Evolutionary conservation across 2,113 vertebrate genomes (phyloP).

Genomic region (Macquaria australasica): DNA sequence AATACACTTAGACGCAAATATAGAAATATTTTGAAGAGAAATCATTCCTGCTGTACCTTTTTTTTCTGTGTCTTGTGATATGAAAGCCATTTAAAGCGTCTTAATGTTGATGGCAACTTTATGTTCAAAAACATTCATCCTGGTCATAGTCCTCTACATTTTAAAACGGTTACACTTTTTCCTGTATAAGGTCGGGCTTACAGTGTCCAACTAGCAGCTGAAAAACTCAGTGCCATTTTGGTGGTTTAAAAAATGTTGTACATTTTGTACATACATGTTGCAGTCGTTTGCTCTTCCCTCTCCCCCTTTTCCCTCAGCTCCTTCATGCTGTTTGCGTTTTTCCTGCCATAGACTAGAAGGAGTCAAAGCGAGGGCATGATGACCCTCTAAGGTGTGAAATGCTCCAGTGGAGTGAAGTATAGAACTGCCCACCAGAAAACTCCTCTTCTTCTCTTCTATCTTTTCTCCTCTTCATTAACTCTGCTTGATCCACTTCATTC

Average conservation of each 20-base stretch:
- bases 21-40: constrained; percentile 15
- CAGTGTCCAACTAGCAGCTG: not conserved
- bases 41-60: not conserved
- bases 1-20: constrained; percentile 18
- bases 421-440: constrained; percentile 50
- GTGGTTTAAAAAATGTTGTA: not conserved
- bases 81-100: not conserved
- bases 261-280: not conserved
- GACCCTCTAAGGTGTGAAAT: constrained; percentile 60
- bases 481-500: constrained; percentile 33
- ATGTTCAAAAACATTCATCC: not conserved
- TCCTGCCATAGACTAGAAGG: constrained; percentile 29
- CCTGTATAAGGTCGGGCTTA: not conserved
- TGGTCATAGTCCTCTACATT: not conserved
- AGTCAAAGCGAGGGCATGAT: constrained; percentile 51
- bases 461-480: constrained; percentile 49
- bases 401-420: constrained; percentile 58
- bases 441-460: constrained; percentile 34
- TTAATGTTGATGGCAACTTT: not conserved
- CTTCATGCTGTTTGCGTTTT: constrained; percentile 28
- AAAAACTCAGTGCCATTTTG: not conserved
- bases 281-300: not conserved
- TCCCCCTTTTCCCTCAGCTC: not conserved
- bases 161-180: not conserved
- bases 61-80: constrained; percentile 15